These are phyloP conservation scores for Cryptomyrus ogoouensis DNA, from an alignment of 2,113 vertebrate genomes.

Conservation along the genomic window DNA sequence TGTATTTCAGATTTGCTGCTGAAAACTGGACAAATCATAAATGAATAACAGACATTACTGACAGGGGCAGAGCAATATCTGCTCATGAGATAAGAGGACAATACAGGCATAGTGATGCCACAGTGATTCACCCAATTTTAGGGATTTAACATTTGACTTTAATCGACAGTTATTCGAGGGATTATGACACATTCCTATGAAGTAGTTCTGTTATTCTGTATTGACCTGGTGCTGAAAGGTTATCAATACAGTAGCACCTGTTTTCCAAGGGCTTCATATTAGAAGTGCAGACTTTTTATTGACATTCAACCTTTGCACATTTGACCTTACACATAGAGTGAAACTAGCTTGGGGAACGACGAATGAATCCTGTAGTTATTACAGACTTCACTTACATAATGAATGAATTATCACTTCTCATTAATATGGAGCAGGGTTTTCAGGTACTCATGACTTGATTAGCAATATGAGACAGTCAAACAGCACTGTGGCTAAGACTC, in stretches of 20 bases:
- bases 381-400: not conserved
- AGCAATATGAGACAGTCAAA: not conserved
- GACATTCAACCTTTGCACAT: not conserved
- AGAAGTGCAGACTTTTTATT: not conserved
- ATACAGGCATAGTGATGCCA: not conserved
- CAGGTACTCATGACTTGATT: not conserved
- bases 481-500: not conserved
- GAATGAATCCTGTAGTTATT: not conserved
- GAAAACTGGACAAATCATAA: not conserved
- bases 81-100: not conserved
- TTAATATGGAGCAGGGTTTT: not conserved
- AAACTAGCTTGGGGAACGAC: not conserved
- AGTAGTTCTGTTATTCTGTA: not conserved
- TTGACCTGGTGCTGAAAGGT: not conserved
- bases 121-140: not conserved
- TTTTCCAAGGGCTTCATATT: not conserved
- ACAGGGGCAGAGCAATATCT: not conserved
- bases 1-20: not conserved
- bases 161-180: not conserved
- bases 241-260: not conserved
- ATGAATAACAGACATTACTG: not conserved
- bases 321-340: not conserved
- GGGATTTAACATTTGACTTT: not conserved
- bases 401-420: not conserved
- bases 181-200: not conserved